Evolutionary conservation across 2,797 vertebrate genomes (phyloP), one percentile per base, ranked within the genome.

Genomic region (Lepus townsendii): DNA sequence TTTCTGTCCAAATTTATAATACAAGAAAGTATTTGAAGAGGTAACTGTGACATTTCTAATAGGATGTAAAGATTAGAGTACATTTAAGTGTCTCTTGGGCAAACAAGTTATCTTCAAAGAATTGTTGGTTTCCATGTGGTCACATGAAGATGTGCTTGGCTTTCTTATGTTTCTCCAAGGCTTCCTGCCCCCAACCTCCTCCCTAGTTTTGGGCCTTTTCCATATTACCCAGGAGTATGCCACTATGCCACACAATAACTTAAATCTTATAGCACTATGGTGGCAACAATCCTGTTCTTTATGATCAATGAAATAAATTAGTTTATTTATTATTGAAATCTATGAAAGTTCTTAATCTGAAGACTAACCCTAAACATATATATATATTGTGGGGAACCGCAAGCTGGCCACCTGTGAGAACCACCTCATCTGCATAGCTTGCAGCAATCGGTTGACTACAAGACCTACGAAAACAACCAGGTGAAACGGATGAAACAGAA

Each of bases 231-330:
- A 72, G 54, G 35, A 38, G 5, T 26, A 57, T n/a, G 1, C 22
- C 35, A 4, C 3, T 35, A 35, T 35, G 35, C 42, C 62, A 35
- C 60, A 69, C 57, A 79, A 42, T 79, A 66, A 76, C 47, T 69
- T 93, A 38, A n/a, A 77, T 69, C 76, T 71, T 30, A 8, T 3
- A 24, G 50, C 24, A 65, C 0, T 8, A 38, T 83, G 57, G 2
- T 42, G 42, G 42, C 22, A 30, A 12, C 22, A 7, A n/a, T 47
- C 14, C 7, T 80, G 84, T 38, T 60, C 32, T 62, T 85, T 69
- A 82, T 16, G 76, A 47, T 35, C 75, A 76, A 35, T 26, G 32
- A 63, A 85, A 86, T 47, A 65, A 88, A 83, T 75, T 30, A 32
- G 38, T 71, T 57, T 62, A 7, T 9, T 26, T 20, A 16, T 57